Conservation (phyloP, 2,888 invertebrate species). For the Troides aeacus region DNA sequence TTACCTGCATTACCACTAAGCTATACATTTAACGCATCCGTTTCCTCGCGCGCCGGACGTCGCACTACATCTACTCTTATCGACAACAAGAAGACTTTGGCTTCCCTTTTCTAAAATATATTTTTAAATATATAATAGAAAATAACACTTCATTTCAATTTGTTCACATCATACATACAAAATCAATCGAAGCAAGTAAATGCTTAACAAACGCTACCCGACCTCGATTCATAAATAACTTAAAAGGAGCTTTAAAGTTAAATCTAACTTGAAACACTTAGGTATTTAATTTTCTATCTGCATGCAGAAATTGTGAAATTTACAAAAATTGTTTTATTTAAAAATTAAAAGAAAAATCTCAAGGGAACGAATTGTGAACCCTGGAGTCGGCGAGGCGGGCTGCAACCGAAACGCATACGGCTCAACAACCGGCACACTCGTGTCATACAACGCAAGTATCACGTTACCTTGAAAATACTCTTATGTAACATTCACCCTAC, state of each 20-base stretch:
- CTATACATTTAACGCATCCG: conserved; percentile 48
- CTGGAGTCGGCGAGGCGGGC: too few relatives aligned
- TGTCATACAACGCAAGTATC: conserved; percentile 23
- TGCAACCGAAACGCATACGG: conserved; percentile 1
- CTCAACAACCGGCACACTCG: conserved; percentile 13
- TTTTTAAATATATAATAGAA: conserved; percentile 38
- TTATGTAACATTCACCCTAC: conserved; percentile 1
- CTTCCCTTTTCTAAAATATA: conserved; percentile 53
- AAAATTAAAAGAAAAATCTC: too few relatives aligned
- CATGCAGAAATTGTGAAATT: too few relatives aligned
- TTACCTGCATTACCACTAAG: conserved; percentile 35
- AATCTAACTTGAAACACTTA: too few relatives aligned
- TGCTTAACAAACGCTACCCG: conserved; percentile 20
- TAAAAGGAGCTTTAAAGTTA: too few relatives aligned
- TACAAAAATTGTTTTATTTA: too few relatives aligned
- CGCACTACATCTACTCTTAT: conserved; percentile 57
- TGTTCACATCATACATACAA: conserved; percentile 31
- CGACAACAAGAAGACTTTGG: conserved; percentile 73
- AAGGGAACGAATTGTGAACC: too few relatives aligned
- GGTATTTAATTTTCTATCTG: too few relatives aligned
- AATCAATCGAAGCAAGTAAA: conserved; percentile 29
- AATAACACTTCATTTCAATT: conserved; percentile 50
- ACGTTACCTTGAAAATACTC: conserved; percentile 24
- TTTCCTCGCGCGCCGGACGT: conserved; percentile 51
- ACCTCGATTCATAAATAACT: conserved; percentile 8